Percentiles rank a stretch among this genome's conserved stretches.
phyloP scores from a whole-genome alignment of 2,113 vertebrate genomes.

The Casuarius casuarius region DNA sequence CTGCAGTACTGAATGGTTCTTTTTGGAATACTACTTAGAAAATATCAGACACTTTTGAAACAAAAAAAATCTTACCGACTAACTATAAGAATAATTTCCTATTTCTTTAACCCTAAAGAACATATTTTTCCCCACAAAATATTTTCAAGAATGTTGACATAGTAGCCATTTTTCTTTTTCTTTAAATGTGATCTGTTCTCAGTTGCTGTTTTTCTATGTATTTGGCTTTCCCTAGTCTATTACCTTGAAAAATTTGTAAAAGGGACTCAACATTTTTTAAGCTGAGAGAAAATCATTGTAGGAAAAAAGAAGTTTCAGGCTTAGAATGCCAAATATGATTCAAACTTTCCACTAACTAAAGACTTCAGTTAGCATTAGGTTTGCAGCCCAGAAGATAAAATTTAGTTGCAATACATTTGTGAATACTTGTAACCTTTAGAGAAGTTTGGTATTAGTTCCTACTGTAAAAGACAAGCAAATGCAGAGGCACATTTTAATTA shows the following conservation, averaged over 20 bases:
- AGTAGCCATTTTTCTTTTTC: background rate
- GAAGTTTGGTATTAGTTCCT: slow-evolving; percentile 61
- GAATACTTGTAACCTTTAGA: slow-evolving; percentile 66
- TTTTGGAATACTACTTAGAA: background rate
- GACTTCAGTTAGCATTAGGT: slow-evolving; percentile 31
- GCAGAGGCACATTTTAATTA: slow-evolving; percentile 79
- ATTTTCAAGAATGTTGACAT: background rate
- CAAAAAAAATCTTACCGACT: background rate
- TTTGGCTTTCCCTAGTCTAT: slow-evolving; percentile 40
- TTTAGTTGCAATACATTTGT: slow-evolving; percentile 65
- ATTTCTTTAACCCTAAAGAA: background rate
- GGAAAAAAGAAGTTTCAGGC: slow-evolving; percentile 64
- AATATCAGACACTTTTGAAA: background rate
- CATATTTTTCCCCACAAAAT: background rate
- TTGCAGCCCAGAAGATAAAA: slow-evolving; percentile 71
- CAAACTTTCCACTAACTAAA: slow-evolving; percentile 72
- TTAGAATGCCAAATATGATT: slow-evolving; percentile 49
- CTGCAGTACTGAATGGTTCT: background rate
- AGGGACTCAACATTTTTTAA: slow-evolving; percentile 22
- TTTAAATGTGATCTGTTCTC: background rate
- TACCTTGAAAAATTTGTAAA: slow-evolving; percentile 63
- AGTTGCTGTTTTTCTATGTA: slow-evolving; percentile 38
- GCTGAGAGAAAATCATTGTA: slow-evolving; percentile 31
- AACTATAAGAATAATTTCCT: background rate
- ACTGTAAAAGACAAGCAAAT: slow-evolving; percentile 68